Conservation (phyloP, 2,113 vertebrate genomes). For the Reinhardtius hippoglossoides region DNA sequence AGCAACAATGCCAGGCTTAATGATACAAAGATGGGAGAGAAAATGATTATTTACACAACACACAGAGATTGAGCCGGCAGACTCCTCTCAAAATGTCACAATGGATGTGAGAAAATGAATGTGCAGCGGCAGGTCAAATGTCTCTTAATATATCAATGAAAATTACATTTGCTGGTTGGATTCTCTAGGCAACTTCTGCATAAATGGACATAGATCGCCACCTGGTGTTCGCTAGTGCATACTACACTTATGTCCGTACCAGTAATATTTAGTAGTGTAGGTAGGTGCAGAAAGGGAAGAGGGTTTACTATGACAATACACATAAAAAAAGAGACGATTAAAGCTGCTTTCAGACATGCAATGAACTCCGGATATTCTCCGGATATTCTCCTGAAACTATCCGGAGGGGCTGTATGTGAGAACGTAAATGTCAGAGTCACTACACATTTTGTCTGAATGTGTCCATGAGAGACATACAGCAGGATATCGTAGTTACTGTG, state of each 20-base stretch:
- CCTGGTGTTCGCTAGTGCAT: constrained; percentile 58
- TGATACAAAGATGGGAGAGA: constrained; percentile 27
- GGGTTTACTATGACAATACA: background rate
- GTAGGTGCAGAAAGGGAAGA: background rate
- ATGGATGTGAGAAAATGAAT: constrained; percentile 55
- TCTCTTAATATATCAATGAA: constrained; percentile 50
- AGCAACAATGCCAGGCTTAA: constrained; percentile 47
- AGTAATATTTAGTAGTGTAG: background rate
- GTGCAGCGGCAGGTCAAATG: constrained; percentile 43
- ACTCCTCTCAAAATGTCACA: constrained; percentile 74
- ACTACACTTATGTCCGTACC: background rate
- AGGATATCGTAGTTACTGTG: too few relatives aligned
- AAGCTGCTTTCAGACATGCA: too few relatives aligned
- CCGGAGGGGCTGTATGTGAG: too few relatives aligned
- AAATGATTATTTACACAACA: constrained; percentile 66
- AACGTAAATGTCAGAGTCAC: background rate
- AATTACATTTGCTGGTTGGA: constrained; percentile 5
- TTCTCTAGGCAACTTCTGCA: background rate
- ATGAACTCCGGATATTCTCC: too few relatives aligned
- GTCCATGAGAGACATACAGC: too few relatives aligned
- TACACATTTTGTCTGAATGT: background rate
- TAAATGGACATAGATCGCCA: constrained; percentile 47
- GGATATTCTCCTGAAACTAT: too few relatives aligned
- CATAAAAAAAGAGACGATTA: background rate
- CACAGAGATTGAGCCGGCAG: constrained; percentile 17